Base-by-base conservation (phyloP, 2,797 vertebrate genomes). In the Austrolebias charrua region DNA sequence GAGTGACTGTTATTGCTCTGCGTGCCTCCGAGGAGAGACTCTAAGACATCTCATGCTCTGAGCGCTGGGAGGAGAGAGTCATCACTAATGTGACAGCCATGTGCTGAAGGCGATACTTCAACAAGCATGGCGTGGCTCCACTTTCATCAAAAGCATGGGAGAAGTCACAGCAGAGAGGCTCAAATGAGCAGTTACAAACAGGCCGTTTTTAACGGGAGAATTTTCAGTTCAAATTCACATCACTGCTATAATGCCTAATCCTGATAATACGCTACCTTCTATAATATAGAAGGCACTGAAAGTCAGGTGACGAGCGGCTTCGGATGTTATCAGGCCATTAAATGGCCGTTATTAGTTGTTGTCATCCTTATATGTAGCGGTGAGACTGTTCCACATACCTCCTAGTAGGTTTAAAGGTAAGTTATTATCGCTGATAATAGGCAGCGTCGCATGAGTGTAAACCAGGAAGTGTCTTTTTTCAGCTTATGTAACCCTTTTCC, bases 21-120 rank as follows among this genome's bases (percentile, higher is more conserved):
- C 54, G 55, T 62, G 69, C 51, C 69, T 66, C 51, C 60, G 48
- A 78, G 71, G 60, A 73, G 58, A 52, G 66, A 55, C 71, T 71
- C 50, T 46, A 49, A 74, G 75, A 82, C 69, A 82, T 79, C 71
- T 73, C 73, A 50, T 73, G 80, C 75, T 75, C 14, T 60, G 66
- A 78, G 67, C 55, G 44, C 64, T 65, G 47, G 64, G 76, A 66
- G 73, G 79, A 73, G 68, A 83, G 66, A 76, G 77, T 55, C 82
- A 74, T 81, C 71, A 66, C 55, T 45, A 67, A 60, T 75, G 69
- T 79, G 82, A 88, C 81, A 84, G 84, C 75, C 77, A 81, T 65
- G 73, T 79, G 79, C 82, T 82, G 50, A 78, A 73, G 78, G 78
- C 69, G 18, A 66, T 70, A 65, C 73, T 80, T 70, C 66, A 55